Base-by-base conservation (phyloP, 2,113 vertebrate species). In the Bubo blakistoni region DNA sequence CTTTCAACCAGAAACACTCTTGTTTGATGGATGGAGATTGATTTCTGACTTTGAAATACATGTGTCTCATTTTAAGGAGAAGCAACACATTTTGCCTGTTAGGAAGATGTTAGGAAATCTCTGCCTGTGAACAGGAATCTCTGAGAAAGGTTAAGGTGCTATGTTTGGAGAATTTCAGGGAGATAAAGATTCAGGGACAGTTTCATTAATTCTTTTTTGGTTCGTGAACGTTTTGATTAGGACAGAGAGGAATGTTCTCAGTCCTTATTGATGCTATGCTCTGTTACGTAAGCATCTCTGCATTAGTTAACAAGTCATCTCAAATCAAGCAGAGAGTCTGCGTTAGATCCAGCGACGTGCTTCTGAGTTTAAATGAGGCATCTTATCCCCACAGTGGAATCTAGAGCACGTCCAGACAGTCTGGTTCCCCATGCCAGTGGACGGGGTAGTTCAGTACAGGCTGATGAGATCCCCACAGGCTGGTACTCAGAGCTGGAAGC, bases 261-360 rank as follows among this genome's bases (percentile, higher is more conserved):
- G 40, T 70, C 51, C 17, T 54, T 88, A 59, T 5, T 38, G 29
- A 61, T 58, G 30, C 29, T 52, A 9, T 70, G 9, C 16, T 80
- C 25, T 80, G 26, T 78, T 93, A 54, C 7, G 4, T 3, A 65
- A 57, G 4, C 51, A 54, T 29, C 27, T 87, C 58, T 3, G 0
- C 38, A 18, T 70, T 62, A 70, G 38, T 70, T 94, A 88, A 78
- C 58, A 54, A 69, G 44, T 30, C 34, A 72, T 76, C 65, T 82
- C 29, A 80, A 85, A 77, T 46, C 52, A 80, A 66, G 47, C 18
- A 49, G 59, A 67, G 27, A 81, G 58, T 67, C 63, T 94, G 16
- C 24, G 14, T 80, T 90, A 38, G 24, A 65, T 65, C 36, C 13
- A 76, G 7, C 0, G 0, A 25, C 2, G 0, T 69, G 27, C 16